These are phyloP conservation scores for Lathamus discolor DNA, from an alignment of 2,113 vertebrate genomes.

Conservation along the genomic window DNA sequence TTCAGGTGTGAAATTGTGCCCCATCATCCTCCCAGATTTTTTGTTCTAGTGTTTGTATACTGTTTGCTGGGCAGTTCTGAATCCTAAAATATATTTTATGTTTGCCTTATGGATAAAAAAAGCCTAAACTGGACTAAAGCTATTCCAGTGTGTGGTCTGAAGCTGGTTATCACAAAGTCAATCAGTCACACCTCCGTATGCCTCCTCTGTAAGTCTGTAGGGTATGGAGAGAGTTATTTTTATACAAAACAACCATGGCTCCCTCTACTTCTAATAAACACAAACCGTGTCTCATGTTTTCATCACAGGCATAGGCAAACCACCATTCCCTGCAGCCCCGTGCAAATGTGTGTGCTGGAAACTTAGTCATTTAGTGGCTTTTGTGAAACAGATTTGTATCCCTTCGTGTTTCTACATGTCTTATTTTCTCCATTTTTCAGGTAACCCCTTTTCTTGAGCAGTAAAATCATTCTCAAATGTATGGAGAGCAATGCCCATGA, in stretches of 20 bases:
- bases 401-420: neutral
- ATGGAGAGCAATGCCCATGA: neutral
- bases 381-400: neutral
- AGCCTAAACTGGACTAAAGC: neutral
- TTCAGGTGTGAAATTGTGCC: neutral
- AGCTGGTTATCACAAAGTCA: neutral
- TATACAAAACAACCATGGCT: neutral
- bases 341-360: neutral
- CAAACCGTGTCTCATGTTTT: neutral
- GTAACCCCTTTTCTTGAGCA: neutral
- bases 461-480: neutral
- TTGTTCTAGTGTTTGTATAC: neutral
- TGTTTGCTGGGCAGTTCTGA: neutral
- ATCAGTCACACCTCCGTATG: neutral
- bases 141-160: neutral
- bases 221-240: neutral
- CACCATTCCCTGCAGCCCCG: neutral
- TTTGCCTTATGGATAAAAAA: neutral
- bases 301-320: neutral
- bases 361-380: neutral
- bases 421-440: neutral
- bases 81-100: neutral
- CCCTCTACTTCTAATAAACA: neutral
- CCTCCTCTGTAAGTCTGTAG: neutral
- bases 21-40: neutral